Conservation (phyloP, 2,888 invertebrate genomes). For the Drosophila ustulata region DNA sequence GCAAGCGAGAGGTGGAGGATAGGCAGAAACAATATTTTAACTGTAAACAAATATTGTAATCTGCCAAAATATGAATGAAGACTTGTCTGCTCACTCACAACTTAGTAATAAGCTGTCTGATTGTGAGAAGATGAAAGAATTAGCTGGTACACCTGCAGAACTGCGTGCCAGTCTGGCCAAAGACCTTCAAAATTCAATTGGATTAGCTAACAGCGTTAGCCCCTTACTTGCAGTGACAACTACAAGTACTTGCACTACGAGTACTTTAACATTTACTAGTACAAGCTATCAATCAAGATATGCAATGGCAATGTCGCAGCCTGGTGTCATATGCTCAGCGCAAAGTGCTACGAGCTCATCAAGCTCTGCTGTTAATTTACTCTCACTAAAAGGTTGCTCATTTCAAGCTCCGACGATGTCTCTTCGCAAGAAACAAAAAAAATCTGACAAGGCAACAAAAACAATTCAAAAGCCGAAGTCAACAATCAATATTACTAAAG, state of each 20-base stretch:
- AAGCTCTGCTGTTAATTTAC: too few species aligned
- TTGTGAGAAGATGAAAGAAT: constrained; percentile 4
- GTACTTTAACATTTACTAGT: constrained; percentile 9
- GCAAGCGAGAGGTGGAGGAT: too few species aligned
- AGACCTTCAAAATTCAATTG: background rate
- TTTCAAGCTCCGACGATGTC: too few species aligned
- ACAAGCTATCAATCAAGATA: constrained; percentile 5
- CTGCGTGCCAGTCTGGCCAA: constrained; percentile 6
- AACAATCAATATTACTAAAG: background rate
- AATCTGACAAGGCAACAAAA: background rate
- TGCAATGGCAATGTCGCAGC: background rate
- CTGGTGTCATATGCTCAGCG: constrained; percentile 6
- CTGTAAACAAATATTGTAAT: too few species aligned
- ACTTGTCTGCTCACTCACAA: too few species aligned
- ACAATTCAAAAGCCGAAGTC: background rate
- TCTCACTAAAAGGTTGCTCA: too few species aligned
- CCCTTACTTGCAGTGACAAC: constrained; percentile 1
- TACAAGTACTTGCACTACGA: constrained; percentile 2
- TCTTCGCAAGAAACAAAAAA: constrained; percentile 13
- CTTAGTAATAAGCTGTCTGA: too few species aligned
- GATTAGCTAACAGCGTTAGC: background rate
- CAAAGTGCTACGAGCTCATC: constrained; percentile 6
- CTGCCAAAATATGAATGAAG: too few species aligned
- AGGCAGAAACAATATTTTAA: too few species aligned
- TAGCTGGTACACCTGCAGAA: constrained; percentile 7